Conservation (phyloP, 2,113 vertebrate species). For the Empidonax traillii region DNA sequence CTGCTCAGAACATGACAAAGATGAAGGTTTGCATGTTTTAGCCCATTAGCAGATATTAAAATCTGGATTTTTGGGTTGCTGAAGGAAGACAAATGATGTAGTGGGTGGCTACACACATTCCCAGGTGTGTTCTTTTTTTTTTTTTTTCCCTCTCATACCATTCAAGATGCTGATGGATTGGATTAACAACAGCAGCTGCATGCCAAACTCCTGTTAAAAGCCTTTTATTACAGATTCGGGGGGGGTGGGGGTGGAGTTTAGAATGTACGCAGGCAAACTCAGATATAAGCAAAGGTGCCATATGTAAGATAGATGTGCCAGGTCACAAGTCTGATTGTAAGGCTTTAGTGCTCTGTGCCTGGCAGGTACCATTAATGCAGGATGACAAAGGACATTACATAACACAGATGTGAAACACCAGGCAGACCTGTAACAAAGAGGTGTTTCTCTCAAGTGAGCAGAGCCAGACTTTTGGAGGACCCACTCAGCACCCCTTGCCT, state of each 20-base stretch:
- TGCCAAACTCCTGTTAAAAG: neutral
- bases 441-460: neutral
- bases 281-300: neutral
- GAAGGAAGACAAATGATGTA: neutral
- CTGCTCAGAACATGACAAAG: neutral
- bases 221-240: neutral
- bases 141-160: rapidly evolving
- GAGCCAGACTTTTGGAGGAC: neutral
- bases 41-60: neutral
- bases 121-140: neutral
- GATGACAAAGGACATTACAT: neutral
- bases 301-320: neutral
- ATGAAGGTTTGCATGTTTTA: neutral
- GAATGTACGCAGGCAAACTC: neutral
- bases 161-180: neutral
- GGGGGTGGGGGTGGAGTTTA: neutral
- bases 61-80: neutral
- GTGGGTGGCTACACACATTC: neutral
- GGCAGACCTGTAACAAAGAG: neutral
- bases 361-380: neutral
- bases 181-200: neutral
- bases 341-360: neutral
- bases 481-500: neutral
- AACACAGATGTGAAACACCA: neutral
- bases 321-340: neutral